Evolutionary conservation across 1,140 invertebrate species (phyloP).

Genomic region (Brachionus rubens): DNA sequence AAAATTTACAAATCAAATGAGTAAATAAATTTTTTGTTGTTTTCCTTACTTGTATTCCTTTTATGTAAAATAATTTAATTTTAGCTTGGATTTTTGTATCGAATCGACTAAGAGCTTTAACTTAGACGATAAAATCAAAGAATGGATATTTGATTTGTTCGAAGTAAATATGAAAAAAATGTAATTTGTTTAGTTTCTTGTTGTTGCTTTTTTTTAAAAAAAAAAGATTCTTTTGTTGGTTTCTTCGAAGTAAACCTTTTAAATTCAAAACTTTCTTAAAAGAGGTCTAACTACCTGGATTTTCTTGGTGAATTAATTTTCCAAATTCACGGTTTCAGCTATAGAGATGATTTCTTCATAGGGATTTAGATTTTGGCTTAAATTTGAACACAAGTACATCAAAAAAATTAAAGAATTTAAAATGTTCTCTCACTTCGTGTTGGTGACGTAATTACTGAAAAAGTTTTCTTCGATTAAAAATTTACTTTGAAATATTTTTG

Average conservation of each 20-base stretch:
- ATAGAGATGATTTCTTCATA: too few relatives aligned
- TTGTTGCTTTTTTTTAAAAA: neutral
- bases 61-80: conserved; percentile 35
- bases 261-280: conserved; percentile 30
- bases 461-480: too few relatives aligned
- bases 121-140: conserved; percentile 58
- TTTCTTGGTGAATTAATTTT: too few relatives aligned
- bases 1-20: neutral
- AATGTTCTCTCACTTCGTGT: too few relatives aligned
- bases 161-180: conserved; percentile 67
- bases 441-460: too few relatives aligned
- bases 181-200: conserved; percentile 61
- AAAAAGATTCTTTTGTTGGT: neutral
- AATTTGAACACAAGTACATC: too few relatives aligned
- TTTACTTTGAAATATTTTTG: too few relatives aligned
- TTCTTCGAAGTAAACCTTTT: conserved; percentile 43
- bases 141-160: conserved; percentile 68
- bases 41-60: neutral
- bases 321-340: too few relatives aligned
- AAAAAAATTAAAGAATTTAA: too few relatives aligned
- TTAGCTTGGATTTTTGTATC: conserved; percentile 56
- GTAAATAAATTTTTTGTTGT: neutral
- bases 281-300: too few relatives aligned
- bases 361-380: too few relatives aligned
- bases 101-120: conserved; percentile 59